A percentile compares a stretch with the other conserved stretches of the same genome.
Conservation (phyloP, 2,888 invertebrate genomes). For the Cataglyphis cursor region DNA sequence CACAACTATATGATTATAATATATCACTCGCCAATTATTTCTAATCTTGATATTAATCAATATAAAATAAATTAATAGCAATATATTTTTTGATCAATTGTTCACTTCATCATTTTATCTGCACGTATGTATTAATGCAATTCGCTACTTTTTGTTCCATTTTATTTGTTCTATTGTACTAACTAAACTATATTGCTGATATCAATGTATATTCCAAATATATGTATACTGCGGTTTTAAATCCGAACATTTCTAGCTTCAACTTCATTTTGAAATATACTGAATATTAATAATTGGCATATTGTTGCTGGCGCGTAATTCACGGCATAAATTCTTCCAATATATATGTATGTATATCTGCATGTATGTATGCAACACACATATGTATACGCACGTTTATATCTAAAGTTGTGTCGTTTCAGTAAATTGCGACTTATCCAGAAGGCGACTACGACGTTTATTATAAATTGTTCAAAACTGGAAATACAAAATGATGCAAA, state of each 20-base stretch:
- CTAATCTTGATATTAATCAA: neutral
- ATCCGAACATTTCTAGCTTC: neutral
- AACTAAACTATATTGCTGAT: neutral
- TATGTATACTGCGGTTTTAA: neutral
- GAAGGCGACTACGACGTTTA: conserved; percentile 47
- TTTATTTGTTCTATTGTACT: neutral
- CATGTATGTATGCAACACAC: conserved; percentile 52
- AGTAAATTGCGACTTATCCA: conserved; percentile 36
- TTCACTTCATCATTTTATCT: neutral
- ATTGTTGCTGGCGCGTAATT: conserved; percentile 50
- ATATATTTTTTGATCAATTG: neutral
- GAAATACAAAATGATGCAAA: neutral
- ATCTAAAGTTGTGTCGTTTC: conserved; percentile 51
- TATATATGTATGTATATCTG: conserved; percentile 38
- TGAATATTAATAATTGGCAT: conserved; percentile 36
- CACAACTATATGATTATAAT: neutral
- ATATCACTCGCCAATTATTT: neutral
- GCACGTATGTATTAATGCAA: neutral
- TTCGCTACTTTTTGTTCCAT: neutral
- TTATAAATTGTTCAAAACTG: neutral
- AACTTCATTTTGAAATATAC: neutral
- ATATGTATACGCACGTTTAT: conserved; percentile 43
- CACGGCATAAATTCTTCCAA: conserved; percentile 59
- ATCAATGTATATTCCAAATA: neutral
- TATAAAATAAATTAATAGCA: neutral